These are phyloP conservation scores for Drosophila formosana DNA, from an alignment of 2,888 invertebrate species.

Conservation along the genomic window DNA sequence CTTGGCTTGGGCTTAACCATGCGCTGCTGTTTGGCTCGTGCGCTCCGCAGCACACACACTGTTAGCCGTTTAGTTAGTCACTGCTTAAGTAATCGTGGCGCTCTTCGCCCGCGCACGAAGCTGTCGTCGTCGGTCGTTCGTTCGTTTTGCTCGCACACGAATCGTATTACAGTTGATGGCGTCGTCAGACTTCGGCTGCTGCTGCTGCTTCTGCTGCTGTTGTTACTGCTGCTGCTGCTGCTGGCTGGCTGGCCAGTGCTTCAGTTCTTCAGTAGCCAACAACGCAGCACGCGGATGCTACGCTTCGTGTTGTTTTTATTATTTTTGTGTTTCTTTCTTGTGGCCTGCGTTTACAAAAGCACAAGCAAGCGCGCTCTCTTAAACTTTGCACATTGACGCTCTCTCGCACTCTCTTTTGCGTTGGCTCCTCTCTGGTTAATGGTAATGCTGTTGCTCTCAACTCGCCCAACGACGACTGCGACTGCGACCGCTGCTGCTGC, in stretches of 20 bases:
- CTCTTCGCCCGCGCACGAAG: conserved; percentile 66
- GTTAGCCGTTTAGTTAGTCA: conserved; percentile 67
- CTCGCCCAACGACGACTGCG: conserved; percentile 16
- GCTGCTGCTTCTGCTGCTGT: conserved; percentile 40
- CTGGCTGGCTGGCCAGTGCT: conserved; percentile 60
- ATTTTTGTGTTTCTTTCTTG: conserved; percentile 45
- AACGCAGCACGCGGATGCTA: conserved; percentile 76
- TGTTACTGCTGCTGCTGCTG: conserved; percentile 25
- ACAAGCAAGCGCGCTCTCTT: conserved; percentile 59
- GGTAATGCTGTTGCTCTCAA: not conserved
- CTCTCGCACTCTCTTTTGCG: conserved; percentile 42
- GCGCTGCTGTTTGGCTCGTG: conserved; percentile 52
- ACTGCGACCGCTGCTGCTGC: conserved; percentile 31
- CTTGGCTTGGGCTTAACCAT: conserved; percentile 46
- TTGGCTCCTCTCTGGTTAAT: not conserved
- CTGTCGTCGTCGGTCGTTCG: conserved; percentile 25
- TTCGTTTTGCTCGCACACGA: conserved; percentile 37
- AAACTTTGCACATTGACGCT: conserved; percentile 44
- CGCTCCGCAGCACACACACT: conserved; percentile 47
- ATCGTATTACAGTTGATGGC: conserved; percentile 53
- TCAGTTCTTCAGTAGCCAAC: conserved; percentile 77
- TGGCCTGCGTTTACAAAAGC: conserved; percentile 55
- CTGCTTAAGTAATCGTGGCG: conserved; percentile 66
- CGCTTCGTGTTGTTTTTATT: conserved; percentile 64
- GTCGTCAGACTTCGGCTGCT: conserved; percentile 59